phyloP scores from a whole-genome alignment of 2,113 vertebrate species.

The Nannobrachium achirus region DNA sequence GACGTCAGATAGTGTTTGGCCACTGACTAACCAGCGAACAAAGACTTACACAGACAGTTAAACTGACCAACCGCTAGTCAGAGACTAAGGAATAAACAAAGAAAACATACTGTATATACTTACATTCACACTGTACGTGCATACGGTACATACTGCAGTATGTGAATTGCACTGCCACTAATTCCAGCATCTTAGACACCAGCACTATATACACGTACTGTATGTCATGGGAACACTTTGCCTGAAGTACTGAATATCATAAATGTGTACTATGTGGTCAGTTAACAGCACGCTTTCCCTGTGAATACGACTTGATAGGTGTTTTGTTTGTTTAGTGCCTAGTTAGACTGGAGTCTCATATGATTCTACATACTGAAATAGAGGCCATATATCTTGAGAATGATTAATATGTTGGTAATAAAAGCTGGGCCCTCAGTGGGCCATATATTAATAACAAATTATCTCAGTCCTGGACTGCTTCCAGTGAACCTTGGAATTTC shows the following conservation, averaged over 20 bases:
- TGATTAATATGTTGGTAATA: constrained; percentile 37
- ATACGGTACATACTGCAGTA: no score
- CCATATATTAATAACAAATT: constrained; percentile 46
- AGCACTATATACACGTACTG: no score
- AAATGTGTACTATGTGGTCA: neutral
- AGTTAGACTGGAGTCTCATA: neutral
- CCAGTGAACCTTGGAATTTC: constrained; percentile 32
- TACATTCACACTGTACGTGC: no score
- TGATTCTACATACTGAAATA: neutral
- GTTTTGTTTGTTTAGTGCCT: neutral
- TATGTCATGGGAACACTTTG: no score
- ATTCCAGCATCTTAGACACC: neutral
- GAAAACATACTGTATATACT: no score
- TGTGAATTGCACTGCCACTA: neutral
- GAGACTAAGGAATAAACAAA: no score
- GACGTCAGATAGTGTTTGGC: no score
- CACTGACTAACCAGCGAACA: no score
- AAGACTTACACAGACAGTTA: no score
- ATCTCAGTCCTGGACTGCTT: constrained; percentile 38
- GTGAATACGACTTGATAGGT: neutral
- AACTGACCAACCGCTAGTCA: no score
- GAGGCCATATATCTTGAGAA: constrained; percentile 11
- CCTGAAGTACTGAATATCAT: no score
- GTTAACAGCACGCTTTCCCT: neutral
- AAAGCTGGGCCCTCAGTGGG: constrained; percentile 28